Conservation (phyloP, 2,888 invertebrate species). For the Ferdinandea cuprea region DNA sequence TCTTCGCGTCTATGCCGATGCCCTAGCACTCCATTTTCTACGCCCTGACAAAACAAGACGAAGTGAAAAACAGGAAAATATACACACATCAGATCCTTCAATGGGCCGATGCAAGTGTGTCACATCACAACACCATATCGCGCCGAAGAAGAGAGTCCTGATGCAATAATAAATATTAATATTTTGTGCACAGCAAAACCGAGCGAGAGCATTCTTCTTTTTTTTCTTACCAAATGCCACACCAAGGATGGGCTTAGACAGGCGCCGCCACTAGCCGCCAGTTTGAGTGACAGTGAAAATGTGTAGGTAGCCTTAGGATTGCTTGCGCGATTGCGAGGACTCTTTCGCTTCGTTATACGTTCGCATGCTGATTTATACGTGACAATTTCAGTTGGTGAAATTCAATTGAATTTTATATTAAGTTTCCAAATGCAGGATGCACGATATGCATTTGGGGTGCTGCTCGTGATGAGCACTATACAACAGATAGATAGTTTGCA, state of each 20-base stretch:
- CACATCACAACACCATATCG: no score
- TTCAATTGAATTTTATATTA: conserved; percentile 73
- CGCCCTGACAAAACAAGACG: conserved; percentile 12
- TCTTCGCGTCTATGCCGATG: conserved; percentile 29
- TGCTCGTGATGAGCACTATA: background rate
- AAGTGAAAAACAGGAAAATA: conserved; percentile 30
- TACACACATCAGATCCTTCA: conserved; percentile 47
- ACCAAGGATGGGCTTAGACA: background rate
- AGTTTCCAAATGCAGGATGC: conserved; percentile 62
- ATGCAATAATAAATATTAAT: conserved; percentile 72
- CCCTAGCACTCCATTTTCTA: conserved; percentile 16
- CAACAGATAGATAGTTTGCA: conserved; percentile 25
- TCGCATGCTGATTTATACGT: conserved; percentile 65
- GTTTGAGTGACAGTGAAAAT: conserved; percentile 19
- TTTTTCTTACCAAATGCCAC: conserved; percentile 41
- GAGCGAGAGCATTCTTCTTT: no score
- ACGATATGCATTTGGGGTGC: conserved; percentile 58
- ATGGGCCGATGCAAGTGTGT: conserved; percentile 47
- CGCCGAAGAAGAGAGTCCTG: conserved; percentile 31
- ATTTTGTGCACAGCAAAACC: conserved; percentile 48
- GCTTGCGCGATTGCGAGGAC: conserved; percentile 35
- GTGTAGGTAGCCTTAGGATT: conserved; percentile 44
- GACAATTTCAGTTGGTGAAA: conserved; percentile 68
- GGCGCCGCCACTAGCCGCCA: no score
- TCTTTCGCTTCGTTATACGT: conserved; percentile 26